phyloP scores from a whole-genome alignment of 1,140 invertebrate species.

The Ostrea denselamellosa region DNA sequence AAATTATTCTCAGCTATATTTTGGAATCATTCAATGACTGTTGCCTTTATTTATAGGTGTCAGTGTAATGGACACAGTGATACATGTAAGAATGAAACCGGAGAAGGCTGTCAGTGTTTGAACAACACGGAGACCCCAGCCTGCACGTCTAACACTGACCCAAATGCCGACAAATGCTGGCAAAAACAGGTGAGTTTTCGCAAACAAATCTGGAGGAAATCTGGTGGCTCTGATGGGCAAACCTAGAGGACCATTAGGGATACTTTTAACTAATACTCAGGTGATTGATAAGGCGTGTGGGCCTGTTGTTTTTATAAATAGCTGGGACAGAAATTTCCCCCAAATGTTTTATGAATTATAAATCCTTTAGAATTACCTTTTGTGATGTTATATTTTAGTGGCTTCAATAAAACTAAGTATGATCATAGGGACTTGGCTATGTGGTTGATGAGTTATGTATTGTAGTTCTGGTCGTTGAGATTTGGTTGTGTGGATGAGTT shows the following conservation, averaged over 20 bases:
- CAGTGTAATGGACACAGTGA: slow-evolving; percentile 97
- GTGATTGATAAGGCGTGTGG: background rate
- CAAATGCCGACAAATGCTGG: slow-evolving; percentile 86
- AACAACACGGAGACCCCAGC: slow-evolving; percentile 94
- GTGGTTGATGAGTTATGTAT: too few species aligned
- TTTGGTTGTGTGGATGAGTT: too few species aligned
- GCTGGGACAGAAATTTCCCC: too few species aligned
- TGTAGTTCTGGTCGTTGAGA: too few species aligned
- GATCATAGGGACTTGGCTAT: too few species aligned
- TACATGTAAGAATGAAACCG: slow-evolving; percentile 92
- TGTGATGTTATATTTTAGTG: too few species aligned
- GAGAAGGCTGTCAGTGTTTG: slow-evolving; percentile 94
- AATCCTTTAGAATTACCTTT: too few species aligned
- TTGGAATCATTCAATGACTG: background rate
- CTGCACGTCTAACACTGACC: slow-evolving; percentile 82
- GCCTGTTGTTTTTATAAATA: too few species aligned
- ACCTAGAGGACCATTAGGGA: too few species aligned
- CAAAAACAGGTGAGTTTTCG: slow-evolving; percentile 79
- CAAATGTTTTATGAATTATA: too few species aligned
- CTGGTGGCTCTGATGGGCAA: background rate
- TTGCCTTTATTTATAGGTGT: slow-evolving; percentile 80
- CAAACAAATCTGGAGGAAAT: background rate
- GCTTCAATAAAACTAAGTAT: too few species aligned
- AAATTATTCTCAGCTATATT: too few species aligned
- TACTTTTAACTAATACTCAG: background rate